Evolutionary conservation across 64 coral and sea anemone species (phyloP).

Genomic region (Montipora cactus): DNA sequence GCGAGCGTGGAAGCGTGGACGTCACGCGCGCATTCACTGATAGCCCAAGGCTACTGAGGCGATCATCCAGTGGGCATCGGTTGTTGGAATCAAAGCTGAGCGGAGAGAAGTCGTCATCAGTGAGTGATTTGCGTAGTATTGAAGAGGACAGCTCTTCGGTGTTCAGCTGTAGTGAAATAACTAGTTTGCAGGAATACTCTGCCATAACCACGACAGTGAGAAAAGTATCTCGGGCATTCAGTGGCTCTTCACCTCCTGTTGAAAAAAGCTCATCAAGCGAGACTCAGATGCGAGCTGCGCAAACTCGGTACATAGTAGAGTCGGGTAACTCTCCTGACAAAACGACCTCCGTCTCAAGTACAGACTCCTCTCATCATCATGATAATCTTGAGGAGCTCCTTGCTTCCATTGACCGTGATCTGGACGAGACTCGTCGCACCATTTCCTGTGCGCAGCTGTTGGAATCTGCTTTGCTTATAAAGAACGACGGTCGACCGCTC

Average conservation of each 20-base stretch:
- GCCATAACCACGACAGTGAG: conserved; percentile 62
- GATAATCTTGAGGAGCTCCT: conserved; percentile 81
- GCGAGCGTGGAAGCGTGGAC: background rate
- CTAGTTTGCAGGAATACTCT: conserved; percentile 55
- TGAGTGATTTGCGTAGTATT: conserved; percentile 24
- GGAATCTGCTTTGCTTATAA: conserved; percentile 75
- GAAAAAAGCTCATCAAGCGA: background rate
- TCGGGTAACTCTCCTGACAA: conserved; percentile 4
- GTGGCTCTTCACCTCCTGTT: background rate
- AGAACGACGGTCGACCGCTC: conserved; percentile 15
- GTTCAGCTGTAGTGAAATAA: conserved; percentile 48
- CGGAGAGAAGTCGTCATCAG: conserved; percentile 42
- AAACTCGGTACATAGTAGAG: conserved; percentile 32
- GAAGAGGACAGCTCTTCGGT: conserved; percentile 36
- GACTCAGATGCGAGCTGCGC: background rate
- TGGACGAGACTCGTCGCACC: conserved; percentile 88
- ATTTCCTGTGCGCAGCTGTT: conserved; percentile 87
- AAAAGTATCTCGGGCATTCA: conserved; percentile 57
- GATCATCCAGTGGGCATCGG: conserved; percentile 18
- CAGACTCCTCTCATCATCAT: conserved; percentile 17
- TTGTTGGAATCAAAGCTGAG: conserved; percentile 38
- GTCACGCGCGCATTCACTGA: background rate
- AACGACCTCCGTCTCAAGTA: background rate
- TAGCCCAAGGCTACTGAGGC: conserved; percentile 16
- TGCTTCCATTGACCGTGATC: conserved; percentile 86